Evolutionary conservation across 2,113 vertebrate species (phyloP).

Genomic region (Mionectes macconnelli): DNA sequence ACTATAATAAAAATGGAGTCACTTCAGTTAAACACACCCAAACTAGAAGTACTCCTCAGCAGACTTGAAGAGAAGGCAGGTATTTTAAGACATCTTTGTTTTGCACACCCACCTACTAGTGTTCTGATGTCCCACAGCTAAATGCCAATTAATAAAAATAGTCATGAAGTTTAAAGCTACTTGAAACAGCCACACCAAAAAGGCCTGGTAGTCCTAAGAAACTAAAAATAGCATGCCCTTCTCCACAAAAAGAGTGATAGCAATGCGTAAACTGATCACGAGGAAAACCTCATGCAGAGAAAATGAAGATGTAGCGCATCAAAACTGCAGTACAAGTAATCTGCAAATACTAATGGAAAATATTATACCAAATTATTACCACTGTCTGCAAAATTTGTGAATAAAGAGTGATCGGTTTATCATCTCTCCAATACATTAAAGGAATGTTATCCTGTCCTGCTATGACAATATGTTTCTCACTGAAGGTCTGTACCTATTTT

Average conservation of each 20-base stretch:
- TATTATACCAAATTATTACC: not conserved
- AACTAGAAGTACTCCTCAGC: not conserved
- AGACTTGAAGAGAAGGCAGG: not conserved
- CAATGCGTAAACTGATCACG: slow-evolving; percentile 24
- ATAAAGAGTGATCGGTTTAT: not conserved
- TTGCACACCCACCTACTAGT: not conserved
- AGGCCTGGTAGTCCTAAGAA: not conserved
- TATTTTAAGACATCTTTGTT: slow-evolving; percentile 37
- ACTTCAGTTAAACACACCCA: not conserved
- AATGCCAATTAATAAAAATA: not conserved
- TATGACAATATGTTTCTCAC: not conserved
- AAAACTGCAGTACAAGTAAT: not conserved
- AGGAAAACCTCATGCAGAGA: not conserved
- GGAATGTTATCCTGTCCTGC: not conserved
- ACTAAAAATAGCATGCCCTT: slow-evolving; percentile 63
- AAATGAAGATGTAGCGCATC: not conserved
- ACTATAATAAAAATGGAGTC: not conserved
- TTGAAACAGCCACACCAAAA: not conserved
- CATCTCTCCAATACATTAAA: not conserved
- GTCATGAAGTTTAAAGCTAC: not conserved
- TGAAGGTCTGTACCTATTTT: not conserved
- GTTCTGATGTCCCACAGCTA: not conserved
- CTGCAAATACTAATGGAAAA: not conserved
- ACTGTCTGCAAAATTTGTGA: not conserved
- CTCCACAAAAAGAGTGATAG: not conserved